These are phyloP conservation scores for Furcifer pardalis DNA, from an alignment of 2,797 vertebrate genomes.

Conservation along the genomic window DNA sequence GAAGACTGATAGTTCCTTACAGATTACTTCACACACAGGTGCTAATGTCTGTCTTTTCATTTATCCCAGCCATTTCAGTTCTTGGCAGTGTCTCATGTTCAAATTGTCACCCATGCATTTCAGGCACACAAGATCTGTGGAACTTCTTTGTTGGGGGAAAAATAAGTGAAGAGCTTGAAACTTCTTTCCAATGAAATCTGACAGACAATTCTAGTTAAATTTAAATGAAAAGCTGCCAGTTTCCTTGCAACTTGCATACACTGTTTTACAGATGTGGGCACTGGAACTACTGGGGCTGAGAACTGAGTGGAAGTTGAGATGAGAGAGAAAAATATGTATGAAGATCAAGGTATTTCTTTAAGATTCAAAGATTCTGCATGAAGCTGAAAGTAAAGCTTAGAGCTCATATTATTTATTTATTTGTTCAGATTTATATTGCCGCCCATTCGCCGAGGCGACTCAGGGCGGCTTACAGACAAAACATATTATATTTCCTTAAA, in stretches of 20 bases:
- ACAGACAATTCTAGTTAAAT: fast-evolving
- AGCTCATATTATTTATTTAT: too few species aligned
- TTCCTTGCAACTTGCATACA: not conserved
- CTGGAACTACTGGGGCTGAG: constrained; percentile 7
- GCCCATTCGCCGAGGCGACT: too few species aligned
- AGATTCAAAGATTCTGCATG: constrained; percentile 17
- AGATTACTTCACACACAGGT: constrained; percentile 54
- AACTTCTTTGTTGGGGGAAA: not conserved
- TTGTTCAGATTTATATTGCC: too few species aligned
- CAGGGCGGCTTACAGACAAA: too few species aligned
- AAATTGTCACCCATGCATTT: constrained; percentile 40
- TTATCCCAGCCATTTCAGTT: constrained; percentile 62
- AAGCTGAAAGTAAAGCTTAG: not conserved
- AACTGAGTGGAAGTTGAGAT: not conserved
- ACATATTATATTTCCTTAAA: not conserved
- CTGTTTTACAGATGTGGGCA: not conserved
- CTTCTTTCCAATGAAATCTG: not conserved
- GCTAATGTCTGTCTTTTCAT: constrained; percentile 59
- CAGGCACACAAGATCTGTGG: not conserved
- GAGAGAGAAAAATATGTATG: not conserved
- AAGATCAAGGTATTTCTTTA: constrained; percentile 11
- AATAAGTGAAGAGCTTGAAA: constrained; percentile 15
- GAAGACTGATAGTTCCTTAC: constrained; percentile 44
- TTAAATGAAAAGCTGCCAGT: constrained; percentile 24
- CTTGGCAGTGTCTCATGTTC: constrained; percentile 38